Conservation (phyloP, 2,113 vertebrate species). For the Ceuthmochares aereus region DNA sequence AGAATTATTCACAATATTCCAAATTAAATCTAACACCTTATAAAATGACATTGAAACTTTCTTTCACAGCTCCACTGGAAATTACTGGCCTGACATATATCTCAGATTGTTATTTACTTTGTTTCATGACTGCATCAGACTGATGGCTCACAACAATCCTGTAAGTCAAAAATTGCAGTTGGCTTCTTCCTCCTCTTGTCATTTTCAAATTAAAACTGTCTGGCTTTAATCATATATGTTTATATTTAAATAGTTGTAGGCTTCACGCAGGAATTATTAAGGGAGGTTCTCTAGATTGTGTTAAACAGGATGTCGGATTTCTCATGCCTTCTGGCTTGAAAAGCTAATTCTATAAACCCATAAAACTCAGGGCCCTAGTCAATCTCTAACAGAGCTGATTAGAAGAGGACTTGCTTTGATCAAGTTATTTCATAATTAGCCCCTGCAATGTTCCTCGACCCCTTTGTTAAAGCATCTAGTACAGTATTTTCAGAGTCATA, state of each 20-base stretch:
- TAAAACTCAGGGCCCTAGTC: neutral
- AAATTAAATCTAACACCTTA: constrained; percentile 4
- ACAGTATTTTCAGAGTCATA: neutral
- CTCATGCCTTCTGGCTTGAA: neutral
- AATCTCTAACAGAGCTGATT: neutral
- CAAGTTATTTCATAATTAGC: neutral
- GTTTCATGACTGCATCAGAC: neutral
- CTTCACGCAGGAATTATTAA: neutral
- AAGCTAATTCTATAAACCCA: neutral
- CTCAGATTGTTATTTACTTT: neutral
- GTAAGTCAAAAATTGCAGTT: neutral
- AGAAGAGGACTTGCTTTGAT: neutral
- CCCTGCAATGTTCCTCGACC: neutral
- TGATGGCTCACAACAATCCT: neutral
- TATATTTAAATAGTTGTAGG: neutral
- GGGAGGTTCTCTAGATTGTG: neutral
- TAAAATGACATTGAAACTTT: neutral
- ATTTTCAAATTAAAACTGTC: neutral
- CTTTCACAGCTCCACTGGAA: neutral
- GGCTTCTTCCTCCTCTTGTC: neutral
- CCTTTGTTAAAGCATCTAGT: neutral
- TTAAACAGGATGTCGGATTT: neutral
- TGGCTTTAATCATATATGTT: neutral
- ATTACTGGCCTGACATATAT: neutral
- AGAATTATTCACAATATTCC: neutral